Base-by-base conservation (phyloP, 2,113 vertebrate species). In the Clarias batrachus region DNA sequence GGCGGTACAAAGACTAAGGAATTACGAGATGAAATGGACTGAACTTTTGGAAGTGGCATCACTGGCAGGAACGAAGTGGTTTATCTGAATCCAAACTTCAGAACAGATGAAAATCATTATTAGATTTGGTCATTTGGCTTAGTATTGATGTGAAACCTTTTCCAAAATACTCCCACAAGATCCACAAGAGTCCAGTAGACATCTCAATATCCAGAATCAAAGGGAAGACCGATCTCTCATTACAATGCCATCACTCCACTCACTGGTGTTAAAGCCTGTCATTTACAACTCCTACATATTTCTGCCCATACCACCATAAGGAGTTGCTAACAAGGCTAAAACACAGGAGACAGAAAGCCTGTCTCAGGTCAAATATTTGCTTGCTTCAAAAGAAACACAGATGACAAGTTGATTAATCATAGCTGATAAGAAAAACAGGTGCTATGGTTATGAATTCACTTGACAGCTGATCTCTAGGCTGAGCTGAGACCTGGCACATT, bases 221-320 rank as follows among this genome's bases (percentile, higher is more conserved):
- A 63, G 57, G 37, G n/a, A 82, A n/a, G 68, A 86, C 82, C 77
- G 60, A 81, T 62, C 62, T 93, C 91, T 93, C 89, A 94, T 93
- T 93, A 93, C 90, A 91, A 87, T 88, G 85, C 86, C 88, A 93
- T 93, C 77, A 30, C 91, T 93, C 94, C 23, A 80, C 11, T 65
- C 73, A 27, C 84, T 11, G 19, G 52, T n/a, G 52, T 54, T 80
- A 25, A 70, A 86, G 63, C 63, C 76, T 80, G 63, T 70, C 76
- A 70, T 70, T 86, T 86, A 70, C 63, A 70, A n/a, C 59, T 80
- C 63, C 30, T 68, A 37, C 76, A 48, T 86, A 52, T 70, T 37
- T 57, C 54, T 68, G 63, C 74, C 27, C 54, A 80, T 86, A 59
- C 8, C 30, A 7, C 33, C 37, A 41, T 68, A 70, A 80, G 12